Base-by-base conservation (phyloP, 92 coral and sea anemone species). In the Siderastrea siderea region DNA sequence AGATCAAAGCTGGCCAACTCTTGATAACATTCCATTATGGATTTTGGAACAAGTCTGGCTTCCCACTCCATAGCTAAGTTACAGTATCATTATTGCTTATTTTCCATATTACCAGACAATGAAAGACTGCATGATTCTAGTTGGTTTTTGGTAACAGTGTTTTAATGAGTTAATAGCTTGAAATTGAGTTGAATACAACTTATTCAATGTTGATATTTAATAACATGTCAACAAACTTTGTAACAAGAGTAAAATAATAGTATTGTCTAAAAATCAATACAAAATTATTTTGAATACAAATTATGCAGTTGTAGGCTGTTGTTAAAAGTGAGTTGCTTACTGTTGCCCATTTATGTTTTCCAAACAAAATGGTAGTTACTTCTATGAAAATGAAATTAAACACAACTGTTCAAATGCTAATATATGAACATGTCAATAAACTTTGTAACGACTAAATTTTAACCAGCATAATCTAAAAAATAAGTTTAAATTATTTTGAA, bases 1-100 rank as follows among this genome's bases (percentile, higher is more conserved):
- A 90, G 89, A 79, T 90, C 38, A 89, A 89, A 75, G 71, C 91
- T 59, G 75, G 80, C 50, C 77, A 88, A 82, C 83, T 88, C 55
- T 46, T 47, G 48, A 88, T 88, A 60, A 69, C 38, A 26, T 26
- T 26, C 38, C 38, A 26, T 26, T 76, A 77, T 86, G 90, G 90
- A 72, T 68, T 78, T 51, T 86, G 89, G 89, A 86, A 86, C 84
- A 86, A 86, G 74, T 79, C 76, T 63, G 82, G 89, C 64, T 85
- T 85, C 75, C 89, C 89, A 79, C 83, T 75, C 82, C 89, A 85
- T 71, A 75, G 78, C 88, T 84, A 77, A 84, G 75, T 58, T 75
- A 47, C 38, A 26, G 38, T 26, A 26, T 26, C 38, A 26, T 7
- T 88, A 85, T 74, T 71, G 74, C 38, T 26, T 26, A 26, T 26